Percentiles rank a stretch among this genome's conserved stretches.
These are phyloP conservation scores for Phortica okadai DNA, from an alignment of 2,888 invertebrate genomes.

Conservation along the genomic window DNA sequence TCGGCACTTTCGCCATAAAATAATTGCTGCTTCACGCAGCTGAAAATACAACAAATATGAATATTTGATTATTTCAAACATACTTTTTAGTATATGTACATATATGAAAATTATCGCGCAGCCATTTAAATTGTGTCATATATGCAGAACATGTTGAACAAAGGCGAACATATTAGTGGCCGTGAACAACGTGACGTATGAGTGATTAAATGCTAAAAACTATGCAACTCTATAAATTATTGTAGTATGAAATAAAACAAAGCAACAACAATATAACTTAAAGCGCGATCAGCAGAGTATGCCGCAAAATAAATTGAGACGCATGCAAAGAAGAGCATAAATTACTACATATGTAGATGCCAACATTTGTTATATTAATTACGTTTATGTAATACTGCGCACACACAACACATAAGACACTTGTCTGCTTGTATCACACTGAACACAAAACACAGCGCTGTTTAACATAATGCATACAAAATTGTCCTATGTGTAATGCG, in stretches of 20 bases:
- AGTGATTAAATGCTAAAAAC: neutral
- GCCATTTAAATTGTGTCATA: slow-evolving; percentile 6
- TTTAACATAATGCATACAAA: no score
- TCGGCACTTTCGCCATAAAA: neutral
- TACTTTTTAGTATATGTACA: neutral
- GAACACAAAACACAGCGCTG: no score
- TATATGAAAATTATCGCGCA: slow-evolving; percentile 24
- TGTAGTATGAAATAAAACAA: neutral
- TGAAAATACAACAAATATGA: slow-evolving; percentile 17
- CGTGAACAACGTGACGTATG: slow-evolving; percentile 38
- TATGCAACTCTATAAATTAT: neutral
- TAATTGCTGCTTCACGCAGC: neutral
- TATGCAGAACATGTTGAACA: neutral
- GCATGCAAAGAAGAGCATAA: no score
- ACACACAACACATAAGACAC: no score
- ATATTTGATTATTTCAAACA: slow-evolving; percentile 23
- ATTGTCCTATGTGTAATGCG: no score
- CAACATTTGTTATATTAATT: no score
- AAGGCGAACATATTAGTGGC: slow-evolving; percentile 32
- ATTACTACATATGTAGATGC: no score
- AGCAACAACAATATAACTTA: neutral
- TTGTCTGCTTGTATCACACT: no score
- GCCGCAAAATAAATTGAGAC: no score
- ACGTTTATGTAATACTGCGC: no score
- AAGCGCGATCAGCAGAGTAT: neutral